phyloP scores from a whole-genome alignment of 1,140 invertebrate genomes.

The Dinothrombium tinctorium region DNA sequence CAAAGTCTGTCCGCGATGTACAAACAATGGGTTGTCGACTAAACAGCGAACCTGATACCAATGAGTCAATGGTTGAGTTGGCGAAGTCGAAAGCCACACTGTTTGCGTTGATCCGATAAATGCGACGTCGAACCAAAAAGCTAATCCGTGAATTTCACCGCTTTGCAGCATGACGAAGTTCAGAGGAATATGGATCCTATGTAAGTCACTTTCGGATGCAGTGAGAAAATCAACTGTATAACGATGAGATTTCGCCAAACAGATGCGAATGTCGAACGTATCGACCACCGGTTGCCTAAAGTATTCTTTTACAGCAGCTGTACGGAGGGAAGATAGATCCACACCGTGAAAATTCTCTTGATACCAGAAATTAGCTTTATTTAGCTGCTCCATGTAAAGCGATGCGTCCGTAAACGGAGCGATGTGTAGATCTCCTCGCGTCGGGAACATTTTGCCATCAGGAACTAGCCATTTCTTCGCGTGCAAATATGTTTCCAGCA shows the following conservation, averaged over 20 bases:
- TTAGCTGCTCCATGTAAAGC: constrained; percentile 92
- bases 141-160: constrained; percentile 84
- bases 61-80: constrained; percentile 93
- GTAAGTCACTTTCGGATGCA: constrained; percentile 77
- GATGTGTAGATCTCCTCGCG: constrained; percentile 81
- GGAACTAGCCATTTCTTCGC: constrained; percentile 86
- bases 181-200: constrained; percentile 82
- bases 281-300: constrained; percentile 97
- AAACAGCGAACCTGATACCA: constrained; percentile 99
- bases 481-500: constrained; percentile 96
- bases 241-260: constrained; percentile 76
- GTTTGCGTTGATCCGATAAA: constrained; percentile 72
- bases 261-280: constrained; percentile 94
- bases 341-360: constrained; percentile 96
- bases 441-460: constrained; percentile 86
- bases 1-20: constrained; percentile 74
- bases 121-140: constrained; percentile 99
- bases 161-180: constrained; percentile 77
- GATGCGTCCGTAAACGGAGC: constrained; percentile 97
- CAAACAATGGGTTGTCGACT: constrained; percentile 73
- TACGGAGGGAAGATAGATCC: constrained; percentile 65
- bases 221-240: constrained; percentile 88
- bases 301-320: constrained; percentile 86
- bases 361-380: constrained; percentile 97
- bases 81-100: constrained; percentile 93